Evolutionary conservation across 2,888 invertebrate species (phyloP), one percentile per base, ranked within the genome.

Genomic region (Arge pagana): DNA sequence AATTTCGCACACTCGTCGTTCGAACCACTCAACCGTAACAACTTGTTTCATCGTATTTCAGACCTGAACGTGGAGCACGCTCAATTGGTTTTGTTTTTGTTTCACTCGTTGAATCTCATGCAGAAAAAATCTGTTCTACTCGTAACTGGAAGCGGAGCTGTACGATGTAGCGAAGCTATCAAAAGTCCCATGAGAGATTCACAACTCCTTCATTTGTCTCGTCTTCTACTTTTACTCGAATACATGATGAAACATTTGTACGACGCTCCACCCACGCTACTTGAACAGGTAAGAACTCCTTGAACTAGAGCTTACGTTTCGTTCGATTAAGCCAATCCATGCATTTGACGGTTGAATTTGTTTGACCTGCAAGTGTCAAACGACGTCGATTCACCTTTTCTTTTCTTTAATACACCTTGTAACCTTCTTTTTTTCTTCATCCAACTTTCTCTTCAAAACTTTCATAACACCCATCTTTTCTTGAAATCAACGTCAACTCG

Each of bases 51-150:
- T 52, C 58, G 64, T 55, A 56, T 81, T 78, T 19, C 78, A 85
- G 96, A 96, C 80, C 80, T 97, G 54, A 97, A 96, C 76, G 93
- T 96, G 42, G 97, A 97, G 74, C 96, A 97, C 77, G 90, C 95
- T 0, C 96, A 97, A 76, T 81, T 97, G 28, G 78, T 97, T 57
- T 82, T 97, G 6, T 96, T 96, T 74, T 80, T 97, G 8, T 97
- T 97, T 78, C 96, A 97, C 77, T 93, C 95, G 0, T 78, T 97
- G 54, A 95, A 94, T 65, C 80, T 97, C 56, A 95, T 96, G 93
- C 95, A 96, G 78, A 97, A 96, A 79, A 97, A 97, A 76, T 90
- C 92, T 2, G 91, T 97, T 1, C 81, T 97, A 28, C 81, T 96
- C 6, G 82, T 90, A 63, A 88, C 90, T 24, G 88, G 91, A 2